These are phyloP conservation scores for Amphibalanus amphitrite DNA, from an alignment of 1,140 invertebrate species.

Conservation along the genomic window DNA sequence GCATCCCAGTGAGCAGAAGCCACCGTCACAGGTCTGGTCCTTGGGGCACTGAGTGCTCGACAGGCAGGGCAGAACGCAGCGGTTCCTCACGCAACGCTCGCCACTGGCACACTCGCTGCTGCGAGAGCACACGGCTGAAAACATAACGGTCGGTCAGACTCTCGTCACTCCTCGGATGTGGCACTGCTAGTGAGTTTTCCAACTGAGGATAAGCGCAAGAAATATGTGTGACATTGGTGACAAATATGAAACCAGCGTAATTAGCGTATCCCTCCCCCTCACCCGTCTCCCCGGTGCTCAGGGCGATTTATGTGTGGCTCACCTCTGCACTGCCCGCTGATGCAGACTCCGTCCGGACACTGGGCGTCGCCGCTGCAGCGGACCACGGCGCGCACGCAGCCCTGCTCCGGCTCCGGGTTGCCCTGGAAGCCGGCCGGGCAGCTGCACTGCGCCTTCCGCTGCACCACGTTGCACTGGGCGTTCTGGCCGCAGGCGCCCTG, in stretches of 20 bases:
- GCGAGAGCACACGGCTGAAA: slow-evolving; percentile 52
- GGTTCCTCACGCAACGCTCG: slow-evolving; percentile 57
- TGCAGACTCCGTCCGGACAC: slow-evolving; percentile 55
- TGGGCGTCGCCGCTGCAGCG: slow-evolving; percentile 51
- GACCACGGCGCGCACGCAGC: slow-evolving; percentile 48
- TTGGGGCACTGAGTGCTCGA: slow-evolving; percentile 58
- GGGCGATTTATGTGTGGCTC: slow-evolving; percentile 13
- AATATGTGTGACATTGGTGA: too few relatives aligned
- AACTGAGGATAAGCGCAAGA: too few relatives aligned
- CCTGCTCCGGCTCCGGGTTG: slow-evolving; percentile 36
- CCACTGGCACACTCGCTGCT: slow-evolving; percentile 56
- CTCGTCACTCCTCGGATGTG: too few relatives aligned
- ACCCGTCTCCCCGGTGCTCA: too few relatives aligned
- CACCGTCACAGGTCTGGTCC: slow-evolving; percentile 58
- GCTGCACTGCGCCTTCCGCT: slow-evolving; percentile 42
- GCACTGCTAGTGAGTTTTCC: too few relatives aligned
- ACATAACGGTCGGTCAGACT: slow-evolving; percentile 10
- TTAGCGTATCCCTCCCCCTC: too few relatives aligned
- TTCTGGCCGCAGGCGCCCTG: slow-evolving; percentile 58
- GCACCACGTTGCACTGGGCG: slow-evolving; percentile 55
- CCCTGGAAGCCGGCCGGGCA: slow-evolving; percentile 57
- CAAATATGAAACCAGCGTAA: too few relatives aligned
- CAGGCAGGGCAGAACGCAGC: slow-evolving; percentile 55
- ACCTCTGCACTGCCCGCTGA: slow-evolving; percentile 59
- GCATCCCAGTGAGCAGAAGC: slow-evolving; percentile 61